phyloP scores from a whole-genome alignment of 2,797 vertebrate species.

The Ctenopoma multispine region DNA sequence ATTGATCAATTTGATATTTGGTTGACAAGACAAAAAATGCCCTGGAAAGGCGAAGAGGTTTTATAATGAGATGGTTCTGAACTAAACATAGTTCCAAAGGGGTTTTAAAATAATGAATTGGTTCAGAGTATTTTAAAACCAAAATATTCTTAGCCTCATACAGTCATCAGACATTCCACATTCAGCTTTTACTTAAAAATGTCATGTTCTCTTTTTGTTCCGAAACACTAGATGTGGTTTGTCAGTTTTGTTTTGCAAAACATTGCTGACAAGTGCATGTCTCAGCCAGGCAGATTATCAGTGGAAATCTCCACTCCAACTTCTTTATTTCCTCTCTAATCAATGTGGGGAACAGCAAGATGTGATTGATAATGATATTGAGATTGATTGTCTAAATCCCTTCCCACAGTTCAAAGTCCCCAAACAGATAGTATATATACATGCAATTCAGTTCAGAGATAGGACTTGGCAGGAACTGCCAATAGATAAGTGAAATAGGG shows the following conservation, averaged over 20 bases:
- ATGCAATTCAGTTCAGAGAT: conserved; percentile 84
- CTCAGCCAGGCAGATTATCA: conserved; percentile 89
- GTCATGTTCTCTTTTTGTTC: conserved; percentile 19
- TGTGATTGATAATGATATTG: conserved; percentile 92
- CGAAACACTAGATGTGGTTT: conserved; percentile 43
- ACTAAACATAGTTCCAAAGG: conserved; percentile 37
- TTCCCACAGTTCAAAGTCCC: conserved; percentile 88
- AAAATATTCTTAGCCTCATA: conserved; percentile 33
- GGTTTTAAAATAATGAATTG: conserved; percentile 46
- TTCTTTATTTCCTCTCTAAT: conserved; percentile 88
- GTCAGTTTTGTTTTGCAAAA: conserved; percentile 65
- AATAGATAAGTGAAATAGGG: conserved; percentile 89
- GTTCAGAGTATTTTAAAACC: conserved; percentile 32
- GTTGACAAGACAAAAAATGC: conserved; percentile 58
- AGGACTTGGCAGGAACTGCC: conserved; percentile 84
- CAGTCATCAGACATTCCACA: conserved; percentile 8
- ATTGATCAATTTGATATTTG: conserved; percentile 75
- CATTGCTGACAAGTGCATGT: conserved; percentile 80
- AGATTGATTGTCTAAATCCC: conserved; percentile 93
- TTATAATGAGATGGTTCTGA: conserved; percentile 58
- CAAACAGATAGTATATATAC: conserved; percentile 85
- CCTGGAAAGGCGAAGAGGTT: conserved; percentile 36
- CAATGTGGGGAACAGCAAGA: conserved; percentile 85
- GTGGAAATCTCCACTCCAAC: conserved; percentile 88
- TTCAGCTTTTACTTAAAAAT: conserved; percentile 18